Percentiles rank a stretch among this genome's conserved stretches.
phyloP scores from a whole-genome alignment of 2,113 vertebrate genomes.

The Zosterops japonicus region DNA sequence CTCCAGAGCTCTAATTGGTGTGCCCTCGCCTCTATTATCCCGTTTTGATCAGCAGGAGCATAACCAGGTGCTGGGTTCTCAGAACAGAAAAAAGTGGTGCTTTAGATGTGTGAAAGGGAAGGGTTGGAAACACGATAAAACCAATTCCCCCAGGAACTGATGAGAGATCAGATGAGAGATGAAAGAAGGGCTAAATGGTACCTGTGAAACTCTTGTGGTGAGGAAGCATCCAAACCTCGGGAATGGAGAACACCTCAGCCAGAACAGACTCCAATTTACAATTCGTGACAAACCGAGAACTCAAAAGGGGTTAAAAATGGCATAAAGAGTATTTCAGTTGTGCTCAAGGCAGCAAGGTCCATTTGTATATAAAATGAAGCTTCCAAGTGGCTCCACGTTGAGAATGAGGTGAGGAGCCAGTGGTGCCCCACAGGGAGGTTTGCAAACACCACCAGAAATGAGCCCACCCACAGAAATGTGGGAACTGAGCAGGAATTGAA shows the following conservation, averaged over 20 bases:
- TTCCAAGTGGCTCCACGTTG: background rate
- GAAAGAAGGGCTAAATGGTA: background rate
- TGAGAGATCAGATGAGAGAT: background rate
- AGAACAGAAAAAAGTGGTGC: background rate
- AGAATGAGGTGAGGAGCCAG: background rate
- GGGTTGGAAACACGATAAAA: background rate
- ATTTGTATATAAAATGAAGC: background rate
- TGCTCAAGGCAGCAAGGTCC: background rate
- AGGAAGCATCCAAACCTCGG: accelerated
- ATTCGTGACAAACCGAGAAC: background rate
- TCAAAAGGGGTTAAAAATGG: background rate
- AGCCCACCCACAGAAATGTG: background rate
- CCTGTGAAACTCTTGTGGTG: background rate
- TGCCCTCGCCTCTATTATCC: background rate
- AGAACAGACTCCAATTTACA: background rate
- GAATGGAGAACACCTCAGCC: background rate
- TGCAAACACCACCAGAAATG: accelerated
- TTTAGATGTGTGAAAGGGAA: background rate
- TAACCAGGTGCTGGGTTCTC: slow-evolving; percentile 3
- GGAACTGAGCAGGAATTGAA: background rate
- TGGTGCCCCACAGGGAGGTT: background rate
- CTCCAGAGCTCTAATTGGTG: slow-evolving; percentile 3
- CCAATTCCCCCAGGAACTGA: background rate
- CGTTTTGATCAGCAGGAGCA: background rate
- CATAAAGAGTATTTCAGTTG: background rate